Evolutionary conservation across 2,797 vertebrate genomes (phyloP), one percentile per base, ranked within the genome.

Genomic region (Centroberyx gerrardi): DNA sequence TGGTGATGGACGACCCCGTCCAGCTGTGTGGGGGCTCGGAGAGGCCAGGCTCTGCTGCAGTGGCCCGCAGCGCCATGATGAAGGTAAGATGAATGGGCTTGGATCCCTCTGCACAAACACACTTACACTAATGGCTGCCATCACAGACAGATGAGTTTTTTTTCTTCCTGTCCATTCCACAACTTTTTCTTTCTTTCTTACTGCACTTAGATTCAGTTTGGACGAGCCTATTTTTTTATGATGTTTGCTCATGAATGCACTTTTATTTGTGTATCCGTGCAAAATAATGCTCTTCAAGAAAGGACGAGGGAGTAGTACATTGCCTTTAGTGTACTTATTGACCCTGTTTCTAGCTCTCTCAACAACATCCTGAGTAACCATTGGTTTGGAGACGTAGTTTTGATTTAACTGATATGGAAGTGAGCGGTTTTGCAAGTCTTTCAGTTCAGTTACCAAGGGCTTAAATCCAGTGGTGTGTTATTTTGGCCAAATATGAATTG

Each of bases 11-110:
- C 52, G 97, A 99, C 81, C 95, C 95, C 13, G 90, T 97, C 72
- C 96, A 97, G 93, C 95, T 98, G 91, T 97, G 96, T 61, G 82
- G 95, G 59, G 96, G 92, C 56, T 93, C 94, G 3, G 97, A 99
- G 64, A 96, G 97, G 59, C 98, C 98, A 5, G 97, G 97, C 60
- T 92, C 93, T 22, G 96, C 97, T 18, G 96, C 94, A 22, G 97
- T 99, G 65, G 98, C 98, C 67, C 96, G 97, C 87, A 99, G 98
- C 80, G 97, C 96, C 78, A 99, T 99, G 98, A 96, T 98, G 96
- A 99, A 99, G 97, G 98, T 99, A 94, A 86, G 84, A 87, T 52
- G 70, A 84, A 84, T 81, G 71, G 72, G 82, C 62, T 77, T 71
- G 76, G 81, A 76, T 84, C 55, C 61, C 59, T 17, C 63, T 68